Evolutionary conservation across 2,888 invertebrate species (phyloP).

Genomic region (Meiosimyza platycephala): DNA sequence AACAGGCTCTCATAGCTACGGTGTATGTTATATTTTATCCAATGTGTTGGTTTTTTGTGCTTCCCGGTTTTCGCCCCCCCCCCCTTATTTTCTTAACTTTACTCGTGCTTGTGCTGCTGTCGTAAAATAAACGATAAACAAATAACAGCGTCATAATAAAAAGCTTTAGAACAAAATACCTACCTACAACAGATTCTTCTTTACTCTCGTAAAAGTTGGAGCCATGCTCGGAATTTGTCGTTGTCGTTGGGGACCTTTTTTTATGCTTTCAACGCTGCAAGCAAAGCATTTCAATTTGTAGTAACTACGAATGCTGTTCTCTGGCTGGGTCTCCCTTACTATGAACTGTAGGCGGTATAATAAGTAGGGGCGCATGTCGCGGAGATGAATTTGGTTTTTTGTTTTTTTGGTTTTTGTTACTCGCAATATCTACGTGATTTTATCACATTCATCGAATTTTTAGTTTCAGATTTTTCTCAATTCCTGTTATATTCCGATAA

Average conservation of each 20-base stretch:
- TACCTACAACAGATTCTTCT: not conserved
- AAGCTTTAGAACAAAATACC: conserved; percentile 12
- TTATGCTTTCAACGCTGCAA: not conserved
- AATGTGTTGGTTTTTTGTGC: conserved; percentile 30
- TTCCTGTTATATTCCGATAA: conserved; percentile 62
- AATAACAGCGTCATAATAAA: conserved; percentile 9
- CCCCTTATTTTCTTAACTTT: not conserved
- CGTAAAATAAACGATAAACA: not conserved
- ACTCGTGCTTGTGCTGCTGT: not conserved
- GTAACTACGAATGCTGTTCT: too few relatives aligned
- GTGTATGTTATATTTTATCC: conserved; percentile 44
- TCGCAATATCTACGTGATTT: conserved; percentile 2
- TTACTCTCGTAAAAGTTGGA: not conserved
- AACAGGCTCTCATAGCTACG: conserved; percentile 56
- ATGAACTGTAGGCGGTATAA: too few relatives aligned
- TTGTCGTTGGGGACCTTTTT: not conserved
- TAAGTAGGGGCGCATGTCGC: too few relatives aligned
- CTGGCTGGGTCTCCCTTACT: too few relatives aligned
- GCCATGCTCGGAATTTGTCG: not conserved
- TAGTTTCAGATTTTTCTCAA: conserved; percentile 45
- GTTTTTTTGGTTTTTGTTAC: conserved; percentile 9
- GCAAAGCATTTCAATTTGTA: not conserved
- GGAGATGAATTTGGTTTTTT: not conserved
- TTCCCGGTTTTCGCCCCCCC: not conserved
- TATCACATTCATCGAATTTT: conserved; percentile 10